Evolutionary conservation across 2,113 vertebrate genomes (phyloP).

Genomic region (Gorilla gorilla): DNA sequence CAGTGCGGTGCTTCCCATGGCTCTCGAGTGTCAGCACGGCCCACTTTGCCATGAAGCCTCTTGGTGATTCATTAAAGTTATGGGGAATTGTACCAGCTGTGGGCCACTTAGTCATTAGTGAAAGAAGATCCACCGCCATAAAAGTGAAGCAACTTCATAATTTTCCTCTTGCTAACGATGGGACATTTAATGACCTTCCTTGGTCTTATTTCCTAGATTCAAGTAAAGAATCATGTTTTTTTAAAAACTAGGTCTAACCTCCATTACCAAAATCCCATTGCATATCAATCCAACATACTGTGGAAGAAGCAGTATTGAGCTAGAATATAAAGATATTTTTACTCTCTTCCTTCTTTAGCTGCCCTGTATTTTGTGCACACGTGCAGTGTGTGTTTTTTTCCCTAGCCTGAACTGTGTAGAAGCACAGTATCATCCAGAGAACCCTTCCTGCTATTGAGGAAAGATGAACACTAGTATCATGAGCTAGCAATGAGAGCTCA

Average conservation of each 20-base stretch:
- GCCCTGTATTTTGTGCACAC: fast-evolving
- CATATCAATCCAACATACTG: not conserved
- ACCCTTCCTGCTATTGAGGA: not conserved
- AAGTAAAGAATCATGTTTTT: not conserved
- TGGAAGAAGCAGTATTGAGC: not conserved
- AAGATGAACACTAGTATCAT: not conserved
- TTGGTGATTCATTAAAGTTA: not conserved
- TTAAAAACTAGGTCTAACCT: not conserved
- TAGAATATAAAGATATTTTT: not conserved
- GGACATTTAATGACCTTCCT: not conserved
- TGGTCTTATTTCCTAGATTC: not conserved
- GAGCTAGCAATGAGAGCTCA: not conserved
- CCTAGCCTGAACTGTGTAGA: not conserved
- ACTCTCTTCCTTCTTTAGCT: too few relatives aligned
- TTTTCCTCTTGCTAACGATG: not conserved
- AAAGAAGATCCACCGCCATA: not conserved
- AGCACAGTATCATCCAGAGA: not conserved
- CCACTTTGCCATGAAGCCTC: not conserved
- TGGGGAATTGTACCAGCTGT: not conserved
- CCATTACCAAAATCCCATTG: not conserved
- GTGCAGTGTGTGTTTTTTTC: not conserved
- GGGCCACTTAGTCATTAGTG: not conserved
- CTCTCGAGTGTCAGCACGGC: fast-evolving
- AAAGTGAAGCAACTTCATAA: not conserved
- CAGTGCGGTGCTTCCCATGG: not conserved